These are phyloP conservation scores for Lagodon rhomboides DNA, from an alignment of 2,797 vertebrate species.

Conservation along the genomic window DNA sequence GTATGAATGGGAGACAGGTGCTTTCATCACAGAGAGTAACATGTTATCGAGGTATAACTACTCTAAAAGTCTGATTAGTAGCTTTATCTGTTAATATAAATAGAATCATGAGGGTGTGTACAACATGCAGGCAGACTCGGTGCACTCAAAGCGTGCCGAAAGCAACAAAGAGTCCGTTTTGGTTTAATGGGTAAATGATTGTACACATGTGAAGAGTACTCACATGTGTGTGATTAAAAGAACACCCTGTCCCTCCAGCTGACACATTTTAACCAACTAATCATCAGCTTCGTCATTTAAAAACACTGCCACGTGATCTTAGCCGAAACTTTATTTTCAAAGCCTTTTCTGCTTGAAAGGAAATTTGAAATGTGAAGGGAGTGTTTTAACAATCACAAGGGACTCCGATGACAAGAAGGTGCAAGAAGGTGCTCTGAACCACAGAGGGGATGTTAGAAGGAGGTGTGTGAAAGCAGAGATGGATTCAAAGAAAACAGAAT, in stretches of 20 bases:
- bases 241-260: not conserved
- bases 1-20: slow-evolving; percentile 5
- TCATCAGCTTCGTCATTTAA: not conserved
- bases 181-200: not conserved
- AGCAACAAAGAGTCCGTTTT: too few relatives aligned
- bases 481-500: not conserved
- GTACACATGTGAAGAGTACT: not conserved
- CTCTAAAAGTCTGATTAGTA: not conserved
- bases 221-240: not conserved
- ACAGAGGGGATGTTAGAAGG: not conserved
- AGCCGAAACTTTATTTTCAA: not conserved
- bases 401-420: not conserved
- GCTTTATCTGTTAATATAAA: not conserved
- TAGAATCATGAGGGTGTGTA: not conserved
- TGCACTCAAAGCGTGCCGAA: not conserved
- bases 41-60: not conserved
- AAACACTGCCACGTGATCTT: not conserved
- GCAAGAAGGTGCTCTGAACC: not conserved
- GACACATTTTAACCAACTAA: not conserved
- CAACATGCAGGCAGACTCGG: slow-evolving; percentile 31
- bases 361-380: not conserved
- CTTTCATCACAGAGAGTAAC: slow-evolving; percentile 17
- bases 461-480: not conserved
- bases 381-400: not conserved
- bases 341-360: not conserved